phyloP scores from a whole-genome alignment of 2,888 invertebrate genomes.

The Serrognathus titanus region DNA sequence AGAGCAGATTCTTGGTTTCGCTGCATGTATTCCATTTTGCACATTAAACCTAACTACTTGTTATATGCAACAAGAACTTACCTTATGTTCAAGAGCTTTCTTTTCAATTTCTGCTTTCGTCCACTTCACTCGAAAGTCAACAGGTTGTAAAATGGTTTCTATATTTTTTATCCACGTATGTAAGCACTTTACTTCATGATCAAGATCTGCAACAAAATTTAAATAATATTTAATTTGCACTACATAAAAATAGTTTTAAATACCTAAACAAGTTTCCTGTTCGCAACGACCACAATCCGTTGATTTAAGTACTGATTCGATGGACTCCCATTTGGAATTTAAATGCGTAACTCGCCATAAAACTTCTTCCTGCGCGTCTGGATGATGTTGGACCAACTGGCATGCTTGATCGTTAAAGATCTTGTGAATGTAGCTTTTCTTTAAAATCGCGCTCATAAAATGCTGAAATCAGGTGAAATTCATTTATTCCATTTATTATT shows the following conservation, averaged over 20 bases:
- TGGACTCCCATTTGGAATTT: constrained; percentile 75
- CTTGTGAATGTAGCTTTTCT: constrained; percentile 67
- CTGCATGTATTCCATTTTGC: too few species aligned
- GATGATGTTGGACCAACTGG: constrained; percentile 63
- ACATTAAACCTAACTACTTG: too few species aligned
- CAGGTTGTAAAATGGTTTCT: constrained; percentile 74
- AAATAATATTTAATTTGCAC: constrained; percentile 12
- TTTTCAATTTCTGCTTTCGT: constrained; percentile 71
- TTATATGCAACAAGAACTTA: constrained; percentile 56
- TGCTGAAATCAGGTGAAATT: constrained; percentile 53
- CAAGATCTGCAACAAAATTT: constrained; percentile 59
- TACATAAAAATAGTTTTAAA: background rate
- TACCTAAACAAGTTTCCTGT: constrained; percentile 40
- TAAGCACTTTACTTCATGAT: constrained; percentile 72
- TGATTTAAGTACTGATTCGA: constrained; percentile 66
- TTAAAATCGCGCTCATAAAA: constrained; percentile 72
- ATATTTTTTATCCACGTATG: constrained; percentile 84
- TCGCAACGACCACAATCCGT: constrained; percentile 49
- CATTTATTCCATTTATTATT: background rate
- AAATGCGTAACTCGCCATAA: constrained; percentile 70
- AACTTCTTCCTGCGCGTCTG: constrained; percentile 64
- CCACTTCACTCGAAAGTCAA: constrained; percentile 68
- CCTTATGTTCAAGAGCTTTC: constrained; percentile 80
- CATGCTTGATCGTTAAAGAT: constrained; percentile 76
- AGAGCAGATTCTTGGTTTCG: too few species aligned